phyloP scores from a whole-genome alignment of 1,140 invertebrate genomes.

The Rhopalosiphum maidis region DNA sequence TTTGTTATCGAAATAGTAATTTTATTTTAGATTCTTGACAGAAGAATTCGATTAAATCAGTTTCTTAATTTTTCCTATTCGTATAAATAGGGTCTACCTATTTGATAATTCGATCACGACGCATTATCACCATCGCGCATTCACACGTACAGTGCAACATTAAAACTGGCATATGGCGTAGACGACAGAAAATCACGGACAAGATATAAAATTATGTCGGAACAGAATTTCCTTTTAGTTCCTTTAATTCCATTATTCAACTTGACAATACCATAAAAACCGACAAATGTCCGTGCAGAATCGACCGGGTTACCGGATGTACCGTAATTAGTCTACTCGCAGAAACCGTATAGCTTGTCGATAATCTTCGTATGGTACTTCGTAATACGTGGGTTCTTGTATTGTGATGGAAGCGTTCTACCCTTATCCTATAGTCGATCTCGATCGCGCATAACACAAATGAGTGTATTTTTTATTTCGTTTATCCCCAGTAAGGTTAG shows the following conservation, averaged over 20 bases:
- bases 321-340: neutral
- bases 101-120: neutral
- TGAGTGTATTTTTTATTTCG: neutral
- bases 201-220: neutral
- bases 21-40: neutral
- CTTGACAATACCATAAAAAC: conserved; percentile 23
- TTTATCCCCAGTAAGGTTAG: neutral
- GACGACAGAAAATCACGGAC: neutral
- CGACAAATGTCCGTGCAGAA: neutral
- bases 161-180: neutral
- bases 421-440: neutral
- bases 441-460: neutral
- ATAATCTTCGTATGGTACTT: neutral
- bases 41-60: neutral
- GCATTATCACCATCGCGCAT: neutral
- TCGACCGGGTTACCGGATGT: neutral
- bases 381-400: neutral
- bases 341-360: neutral
- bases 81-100: neutral
- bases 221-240: neutral
- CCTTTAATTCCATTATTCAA: conserved; percentile 8
- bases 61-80: neutral
- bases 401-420: neutral
- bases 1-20: neutral
- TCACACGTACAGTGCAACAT: neutral